phyloP scores from a whole-genome alignment of 2,888 invertebrate species.

The Phoenoteleia sp. region DNA sequence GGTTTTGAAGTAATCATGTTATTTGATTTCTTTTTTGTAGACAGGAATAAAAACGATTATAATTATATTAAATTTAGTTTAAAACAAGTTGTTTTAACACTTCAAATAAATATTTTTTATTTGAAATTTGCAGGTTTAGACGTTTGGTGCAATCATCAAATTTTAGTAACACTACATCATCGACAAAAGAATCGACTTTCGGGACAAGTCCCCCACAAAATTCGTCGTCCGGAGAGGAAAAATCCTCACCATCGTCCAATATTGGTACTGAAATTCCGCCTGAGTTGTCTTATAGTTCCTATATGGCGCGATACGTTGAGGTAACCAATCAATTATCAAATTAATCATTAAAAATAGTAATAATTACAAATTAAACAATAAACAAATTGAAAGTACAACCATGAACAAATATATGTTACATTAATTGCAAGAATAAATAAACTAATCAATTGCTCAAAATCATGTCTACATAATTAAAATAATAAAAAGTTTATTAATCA shows the following conservation, averaged over 20 bases:
- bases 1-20: too few species aligned
- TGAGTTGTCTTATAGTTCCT: slow-evolving; percentile 82
- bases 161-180: slow-evolving; percentile 79
- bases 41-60: too few species aligned
- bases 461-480: too few species aligned
- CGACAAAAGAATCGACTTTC: slow-evolving; percentile 77
- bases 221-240: slow-evolving; percentile 78
- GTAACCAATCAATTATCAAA: slow-evolving; percentile 78
- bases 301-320: slow-evolving; percentile 83
- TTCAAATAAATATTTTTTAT: too few species aligned
- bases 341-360: too few species aligned
- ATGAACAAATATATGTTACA: too few species aligned
- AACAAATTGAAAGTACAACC: background rate
- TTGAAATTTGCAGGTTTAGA: slow-evolving; percentile 86
- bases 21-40: too few species aligned
- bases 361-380: background rate
- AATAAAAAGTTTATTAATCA: too few species aligned
- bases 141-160: slow-evolving; percentile 87
- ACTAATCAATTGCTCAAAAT: too few species aligned
- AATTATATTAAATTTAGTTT: too few species aligned
- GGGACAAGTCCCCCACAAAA: slow-evolving; percentile 70
- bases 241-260: slow-evolving; percentile 75
- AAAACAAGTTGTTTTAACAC: too few species aligned
- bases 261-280: slow-evolving; percentile 77
- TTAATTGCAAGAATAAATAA: slow-evolving; percentile 68